phyloP scores from a whole-genome alignment of 2,797 vertebrate genomes.

The Acanthornis magna region DNA sequence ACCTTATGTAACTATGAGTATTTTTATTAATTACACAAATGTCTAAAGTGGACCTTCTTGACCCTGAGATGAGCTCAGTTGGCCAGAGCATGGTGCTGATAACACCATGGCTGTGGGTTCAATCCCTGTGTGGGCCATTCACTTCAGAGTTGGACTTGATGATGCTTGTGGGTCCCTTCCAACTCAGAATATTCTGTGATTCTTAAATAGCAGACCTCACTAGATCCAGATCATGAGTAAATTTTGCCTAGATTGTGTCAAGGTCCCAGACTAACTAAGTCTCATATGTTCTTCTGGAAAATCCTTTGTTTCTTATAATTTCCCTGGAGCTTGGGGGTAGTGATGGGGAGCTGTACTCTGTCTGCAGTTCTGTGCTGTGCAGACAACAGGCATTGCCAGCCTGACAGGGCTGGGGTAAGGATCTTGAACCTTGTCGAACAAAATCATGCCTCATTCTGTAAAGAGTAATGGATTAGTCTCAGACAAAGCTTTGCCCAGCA shows the following conservation, averaged over 20 bases:
- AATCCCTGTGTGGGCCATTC: neutral
- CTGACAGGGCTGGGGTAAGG: neutral
- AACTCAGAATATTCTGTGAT: neutral
- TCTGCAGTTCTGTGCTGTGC: neutral
- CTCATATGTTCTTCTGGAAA: neutral
- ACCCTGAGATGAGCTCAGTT: neutral
- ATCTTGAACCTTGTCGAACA: neutral
- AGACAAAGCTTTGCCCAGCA: neutral
- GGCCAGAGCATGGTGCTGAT: neutral
- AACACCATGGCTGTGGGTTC: neutral
- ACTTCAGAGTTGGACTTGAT: neutral
- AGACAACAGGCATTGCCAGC: neutral
- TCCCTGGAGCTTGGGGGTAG: neutral
- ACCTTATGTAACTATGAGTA: neutral
- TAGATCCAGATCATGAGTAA: neutral
- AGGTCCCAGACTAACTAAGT: neutral
- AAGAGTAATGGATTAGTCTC: neutral
- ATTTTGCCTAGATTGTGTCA: neutral
- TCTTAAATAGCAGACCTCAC: neutral
- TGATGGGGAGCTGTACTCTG: neutral
- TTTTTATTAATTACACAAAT: neutral
- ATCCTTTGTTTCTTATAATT: neutral
- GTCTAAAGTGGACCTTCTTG: neutral
- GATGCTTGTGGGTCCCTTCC: neutral
- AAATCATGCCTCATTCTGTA: neutral